Base-by-base conservation (phyloP, 2,113 vertebrate species). In the Ciconia boyciana region DNA sequence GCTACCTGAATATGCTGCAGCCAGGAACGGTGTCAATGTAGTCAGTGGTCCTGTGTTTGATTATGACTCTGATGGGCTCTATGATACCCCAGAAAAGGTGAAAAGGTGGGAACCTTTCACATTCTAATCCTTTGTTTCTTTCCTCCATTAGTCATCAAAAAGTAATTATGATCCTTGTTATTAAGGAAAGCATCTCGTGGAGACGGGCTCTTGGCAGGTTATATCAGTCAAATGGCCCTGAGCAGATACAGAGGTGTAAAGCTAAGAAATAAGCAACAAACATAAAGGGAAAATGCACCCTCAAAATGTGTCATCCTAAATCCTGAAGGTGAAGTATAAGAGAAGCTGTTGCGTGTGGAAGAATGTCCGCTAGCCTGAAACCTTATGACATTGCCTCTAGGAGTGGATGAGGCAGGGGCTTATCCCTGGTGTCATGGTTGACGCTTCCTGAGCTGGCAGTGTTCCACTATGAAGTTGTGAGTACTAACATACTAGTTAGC, bases 31-130 rank as follows among this genome's bases (percentile, higher is more conserved):
- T 21, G 51, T 99, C 84, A 99, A 99, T 79, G 95, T 99, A 28
- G 97, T 99, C 90, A 99, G 99, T 5, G 99, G 99, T 70, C 99
- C 99, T 2, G 98, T 99, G 96, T 99, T 99, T 87, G 99, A 99
- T 96, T 96, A 95, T 24, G 96, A 99, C 90, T 98, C 95, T n/a
- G 97, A 99, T 60, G 99, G 99, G 44, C 96, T 87, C 24, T 98
- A 97, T 46, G 99, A 99, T 94, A 83, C 97, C 13, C 80, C 95
- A 7, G 97, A 95, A 65, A 95, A 82, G 31, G 64, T 98, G 66
- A 97, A 96, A 70, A 94, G 94, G 99, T 99, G 95, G 97, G 98
- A 94, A 54, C 10, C 21, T 83, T 86, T 82, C 28, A 6, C 11
- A 16, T 77, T 75, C 12, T 69, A 80, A 41, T 83, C 12, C 15